phyloP scores from a whole-genome alignment of 35 echinoderm and acorn worm species.

The Anneissia japonica region DNA sequence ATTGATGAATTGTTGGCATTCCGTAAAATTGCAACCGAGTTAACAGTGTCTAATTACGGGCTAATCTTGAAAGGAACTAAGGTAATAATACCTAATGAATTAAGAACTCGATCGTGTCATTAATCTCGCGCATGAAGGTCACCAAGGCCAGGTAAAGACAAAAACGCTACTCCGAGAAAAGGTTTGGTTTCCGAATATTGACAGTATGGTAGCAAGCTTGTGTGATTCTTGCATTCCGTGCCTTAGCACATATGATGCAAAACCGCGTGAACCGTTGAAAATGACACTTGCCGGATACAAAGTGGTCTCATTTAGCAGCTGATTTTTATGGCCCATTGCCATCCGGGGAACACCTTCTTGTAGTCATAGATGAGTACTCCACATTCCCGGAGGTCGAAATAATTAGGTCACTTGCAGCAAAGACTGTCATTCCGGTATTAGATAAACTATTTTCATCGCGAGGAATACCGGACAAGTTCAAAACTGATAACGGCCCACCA shows the following conservation, averaged over 20 bases:
- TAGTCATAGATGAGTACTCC: conserved; percentile 50
- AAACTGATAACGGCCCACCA: not conserved
- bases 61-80: not conserved
- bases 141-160: conserved; percentile 62
- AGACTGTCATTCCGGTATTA: conserved; percentile 15
- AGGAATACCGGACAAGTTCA: not conserved
- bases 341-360: conserved; percentile 35
- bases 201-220: conserved; percentile 25
- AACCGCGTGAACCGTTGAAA: conserved; percentile 27
- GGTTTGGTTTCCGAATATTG: conserved; percentile 60
- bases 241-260: conserved; percentile 27
- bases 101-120: conserved; percentile 14
- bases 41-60: not conserved
- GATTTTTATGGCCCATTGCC: conserved; percentile 50
- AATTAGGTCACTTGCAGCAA: conserved; percentile 13
- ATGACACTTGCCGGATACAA: conserved; percentile 43
- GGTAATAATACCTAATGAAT: not conserved
- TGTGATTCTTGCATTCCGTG: conserved; percentile 50
- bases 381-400: conserved; percentile 55
- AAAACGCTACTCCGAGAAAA: conserved; percentile 51
- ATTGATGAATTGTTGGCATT: not conserved
- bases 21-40: not conserved
- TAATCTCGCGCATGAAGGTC: conserved; percentile 58
- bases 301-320: conserved; percentile 18
- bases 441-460: conserved; percentile 17